phyloP scores from a whole-genome alignment of 2,797 vertebrate genomes.

The Balearica regulorum region DNA sequence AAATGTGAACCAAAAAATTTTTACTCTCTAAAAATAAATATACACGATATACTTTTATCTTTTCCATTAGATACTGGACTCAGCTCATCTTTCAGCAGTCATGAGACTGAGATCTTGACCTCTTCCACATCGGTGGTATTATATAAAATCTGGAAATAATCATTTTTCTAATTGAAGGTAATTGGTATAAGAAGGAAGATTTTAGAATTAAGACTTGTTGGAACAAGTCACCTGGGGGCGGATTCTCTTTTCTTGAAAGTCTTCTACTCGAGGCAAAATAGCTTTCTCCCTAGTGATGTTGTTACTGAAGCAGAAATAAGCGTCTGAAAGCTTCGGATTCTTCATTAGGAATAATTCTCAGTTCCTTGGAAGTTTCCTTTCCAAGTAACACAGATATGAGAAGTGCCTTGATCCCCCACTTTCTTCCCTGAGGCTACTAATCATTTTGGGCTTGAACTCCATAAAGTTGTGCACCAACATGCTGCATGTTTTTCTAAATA shows the following conservation, averaged over 20 bases:
- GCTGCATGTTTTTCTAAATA: not conserved
- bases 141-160: constrained; percentile 14
- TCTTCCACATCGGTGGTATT: not conserved
- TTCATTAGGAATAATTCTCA: not conserved
- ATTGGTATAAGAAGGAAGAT: not conserved
- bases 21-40: constrained; percentile 44
- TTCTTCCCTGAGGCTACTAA: not conserved
- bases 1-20: constrained; percentile 23
- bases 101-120: not conserved
- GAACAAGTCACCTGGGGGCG: not conserved
- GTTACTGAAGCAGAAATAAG: not conserved
- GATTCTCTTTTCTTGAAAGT: not conserved
- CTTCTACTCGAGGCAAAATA: not conserved
- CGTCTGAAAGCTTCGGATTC: not conserved
- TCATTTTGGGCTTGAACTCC: not conserved
- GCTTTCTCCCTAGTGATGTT: not conserved
- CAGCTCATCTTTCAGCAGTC: constrained; percentile 2
- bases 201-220: not conserved
- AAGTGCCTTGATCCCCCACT: not conserved
- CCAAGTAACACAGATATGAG: not conserved
- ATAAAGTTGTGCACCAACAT: not conserved
- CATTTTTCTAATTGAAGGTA: not conserved
- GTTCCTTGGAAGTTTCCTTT: not conserved
- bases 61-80: not conserved
- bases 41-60: not conserved